A percentile compares a stretch with the other conserved stretches of the same genome.
Evolutionary conservation across 2,113 vertebrate genomes (phyloP).

Genomic region (Platanista minor): DNA sequence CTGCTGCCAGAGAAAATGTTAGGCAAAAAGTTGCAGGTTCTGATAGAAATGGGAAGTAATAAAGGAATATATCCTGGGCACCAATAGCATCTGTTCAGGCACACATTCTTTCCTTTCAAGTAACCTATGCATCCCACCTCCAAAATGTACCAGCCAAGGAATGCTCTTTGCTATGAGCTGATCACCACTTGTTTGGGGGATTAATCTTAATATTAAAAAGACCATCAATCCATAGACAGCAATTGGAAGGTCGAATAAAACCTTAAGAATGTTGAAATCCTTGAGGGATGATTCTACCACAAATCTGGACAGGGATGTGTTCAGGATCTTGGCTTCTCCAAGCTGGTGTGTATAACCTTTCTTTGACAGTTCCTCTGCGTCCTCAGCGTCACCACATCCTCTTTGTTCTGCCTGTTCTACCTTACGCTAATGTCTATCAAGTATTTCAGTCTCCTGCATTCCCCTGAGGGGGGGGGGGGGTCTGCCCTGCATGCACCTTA

Average conservation of each 20-base stretch:
- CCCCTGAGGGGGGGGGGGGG: background rate
- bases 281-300: background rate
- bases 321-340: background rate
- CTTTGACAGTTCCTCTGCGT: background rate
- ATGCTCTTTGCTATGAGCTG: too few relatives aligned
- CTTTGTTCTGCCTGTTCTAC: background rate
- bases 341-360: background rate
- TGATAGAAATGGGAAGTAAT: background rate
- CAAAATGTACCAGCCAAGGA: background rate
- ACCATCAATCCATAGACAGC: background rate
- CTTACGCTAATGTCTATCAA: background rate
- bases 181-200: background rate
- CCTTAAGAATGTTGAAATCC: background rate
- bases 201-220: background rate
- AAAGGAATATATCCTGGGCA: background rate
- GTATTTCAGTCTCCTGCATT: background rate
- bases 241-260: background rate
- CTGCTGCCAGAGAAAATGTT: background rate
- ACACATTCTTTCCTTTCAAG: background rate
- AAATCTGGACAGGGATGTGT: background rate
- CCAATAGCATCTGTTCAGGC: background rate
- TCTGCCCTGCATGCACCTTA: background rate
- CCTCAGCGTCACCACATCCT: background rate
- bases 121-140: background rate
- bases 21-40: background rate